These are phyloP conservation scores for Megatriorchis doriae DNA, from an alignment of 2,113 vertebrate genomes.

Conservation along the genomic window DNA sequence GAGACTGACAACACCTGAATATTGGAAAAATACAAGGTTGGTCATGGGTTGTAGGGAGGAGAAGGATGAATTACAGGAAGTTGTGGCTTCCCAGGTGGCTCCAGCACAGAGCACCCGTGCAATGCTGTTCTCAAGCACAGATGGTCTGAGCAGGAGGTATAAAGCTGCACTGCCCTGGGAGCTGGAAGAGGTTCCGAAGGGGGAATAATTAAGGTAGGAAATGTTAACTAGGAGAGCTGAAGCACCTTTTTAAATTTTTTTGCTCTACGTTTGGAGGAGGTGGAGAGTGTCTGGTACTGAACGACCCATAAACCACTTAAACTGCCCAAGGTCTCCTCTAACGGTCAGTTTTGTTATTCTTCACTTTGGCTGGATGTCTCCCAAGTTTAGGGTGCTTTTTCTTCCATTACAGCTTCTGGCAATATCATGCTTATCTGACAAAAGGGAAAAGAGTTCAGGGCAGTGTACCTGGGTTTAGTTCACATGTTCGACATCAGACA, in stretches of 20 bases:
- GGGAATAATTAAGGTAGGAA: neutral
- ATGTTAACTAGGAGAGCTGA: neutral
- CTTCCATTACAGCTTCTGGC: neutral
- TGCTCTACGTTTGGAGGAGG: neutral
- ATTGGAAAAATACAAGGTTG: neutral
- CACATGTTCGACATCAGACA: neutral
- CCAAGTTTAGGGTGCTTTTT: neutral
- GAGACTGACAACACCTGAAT: neutral
- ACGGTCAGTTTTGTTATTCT: neutral
- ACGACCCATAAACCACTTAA: neutral
- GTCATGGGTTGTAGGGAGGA: neutral
- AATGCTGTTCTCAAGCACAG: neutral
- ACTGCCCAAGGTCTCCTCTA: neutral
- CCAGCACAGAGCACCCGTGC: fast-evolving
- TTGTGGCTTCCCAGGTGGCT: fast-evolving
- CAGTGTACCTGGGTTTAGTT: neutral
- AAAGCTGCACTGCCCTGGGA: neutral
- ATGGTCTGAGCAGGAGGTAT: neutral
- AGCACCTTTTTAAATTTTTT: neutral
- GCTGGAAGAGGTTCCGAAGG: neutral
- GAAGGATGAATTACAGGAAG: neutral
- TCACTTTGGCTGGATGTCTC: neutral
- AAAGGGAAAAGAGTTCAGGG: neutral
- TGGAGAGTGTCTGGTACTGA: neutral
- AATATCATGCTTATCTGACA: neutral